phyloP scores from a whole-genome alignment of 1,140 invertebrate species.

The Philotrypesis tridentata region DNA sequence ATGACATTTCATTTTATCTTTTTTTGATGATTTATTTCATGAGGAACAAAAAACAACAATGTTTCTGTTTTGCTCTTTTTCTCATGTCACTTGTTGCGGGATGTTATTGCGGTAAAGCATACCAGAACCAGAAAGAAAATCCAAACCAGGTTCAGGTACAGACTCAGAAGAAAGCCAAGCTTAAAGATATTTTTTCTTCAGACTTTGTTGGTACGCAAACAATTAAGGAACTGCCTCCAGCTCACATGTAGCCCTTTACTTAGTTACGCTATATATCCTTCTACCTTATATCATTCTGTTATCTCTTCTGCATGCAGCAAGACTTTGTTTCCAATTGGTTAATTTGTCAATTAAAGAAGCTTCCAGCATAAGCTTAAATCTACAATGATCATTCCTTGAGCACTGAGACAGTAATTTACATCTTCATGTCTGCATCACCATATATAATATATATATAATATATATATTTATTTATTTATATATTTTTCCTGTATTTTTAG shows the following conservation, averaged over 20 bases:
- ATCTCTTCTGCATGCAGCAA: slow-evolving; percentile 45
- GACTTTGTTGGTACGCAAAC: slow-evolving; percentile 79
- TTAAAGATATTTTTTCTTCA: slow-evolving; percentile 84
- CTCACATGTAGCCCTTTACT: slow-evolving; percentile 54
- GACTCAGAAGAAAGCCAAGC: slow-evolving; percentile 84
- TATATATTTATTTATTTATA: not conserved
- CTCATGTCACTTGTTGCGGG: slow-evolving; percentile 65
- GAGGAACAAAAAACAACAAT: slow-evolving; percentile 45
- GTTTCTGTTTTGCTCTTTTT: slow-evolving; percentile 40
- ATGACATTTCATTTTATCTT: slow-evolving; percentile 40
- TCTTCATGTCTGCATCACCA: slow-evolving; percentile 27
- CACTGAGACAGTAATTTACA: slow-evolving; percentile 42
- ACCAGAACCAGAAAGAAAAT: slow-evolving; percentile 79
- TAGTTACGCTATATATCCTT: slow-evolving; percentile 50
- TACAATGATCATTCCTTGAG: slow-evolving; percentile 43
- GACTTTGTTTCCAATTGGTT: slow-evolving; percentile 46
- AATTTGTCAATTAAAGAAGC: slow-evolving; percentile 46
- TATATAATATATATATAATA: too few relatives aligned
- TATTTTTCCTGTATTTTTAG: slow-evolving; percentile 41
- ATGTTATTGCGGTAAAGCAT: slow-evolving; percentile 76
- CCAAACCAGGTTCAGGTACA: slow-evolving; percentile 61
- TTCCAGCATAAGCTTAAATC: slow-evolving; percentile 39
- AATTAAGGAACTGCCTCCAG: slow-evolving; percentile 50
- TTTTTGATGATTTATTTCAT: slow-evolving; percentile 29
- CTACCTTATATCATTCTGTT: slow-evolving; percentile 49